Evolutionary conservation across 35 echinoderm and acorn worm genomes (phyloP), one percentile per base, ranked within the genome.

Genomic region (Stichopus chloronotus): DNA sequence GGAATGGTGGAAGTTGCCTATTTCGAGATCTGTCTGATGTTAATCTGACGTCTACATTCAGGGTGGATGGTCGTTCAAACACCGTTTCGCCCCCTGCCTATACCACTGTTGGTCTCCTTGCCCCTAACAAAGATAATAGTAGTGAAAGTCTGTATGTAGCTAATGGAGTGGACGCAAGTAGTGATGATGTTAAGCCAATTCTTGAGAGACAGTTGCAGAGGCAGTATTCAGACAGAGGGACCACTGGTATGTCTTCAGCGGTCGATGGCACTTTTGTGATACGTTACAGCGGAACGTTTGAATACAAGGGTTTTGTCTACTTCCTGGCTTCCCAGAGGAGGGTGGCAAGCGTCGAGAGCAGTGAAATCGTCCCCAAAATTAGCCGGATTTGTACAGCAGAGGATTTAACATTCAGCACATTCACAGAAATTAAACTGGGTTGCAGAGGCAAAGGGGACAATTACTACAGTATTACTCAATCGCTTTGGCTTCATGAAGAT

Each of bases 91-190:
- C 86, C 4, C 3, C 19, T 56, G 84, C 56, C 43, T 88, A 63
- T 8, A 68, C 56, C 56, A 68, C 86, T 20, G 56, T 88, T 25
- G 86, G 86, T 88, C 13, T 65, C 13, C 11, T 43, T 43, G 30
- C 30, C 30, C 30, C 30, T 43, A 43, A 43, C 30, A 43, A 43
- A 43, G 30, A 43, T 3, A 3, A 43, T 8, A 24, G 4, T 6
- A 3, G 25, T 24, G 25, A 63, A n/a, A 74, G 69, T 74, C 63
- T 88, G 69, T 88, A 88, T 60, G 59, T 88, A 65, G 86, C 86
- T 23, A 17, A 52, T 5, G 59, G 58, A 19, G 21, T 88, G 25
- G 30, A 68, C 81, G 8, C 19, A 43, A 88, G 21, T 56, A 23
- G 8, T 19, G n/a, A 8, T 11, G 58, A 16, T 68, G 68, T 23